Conservation (phyloP, 2,888 invertebrate species). For the Amitus sp. region DNA sequence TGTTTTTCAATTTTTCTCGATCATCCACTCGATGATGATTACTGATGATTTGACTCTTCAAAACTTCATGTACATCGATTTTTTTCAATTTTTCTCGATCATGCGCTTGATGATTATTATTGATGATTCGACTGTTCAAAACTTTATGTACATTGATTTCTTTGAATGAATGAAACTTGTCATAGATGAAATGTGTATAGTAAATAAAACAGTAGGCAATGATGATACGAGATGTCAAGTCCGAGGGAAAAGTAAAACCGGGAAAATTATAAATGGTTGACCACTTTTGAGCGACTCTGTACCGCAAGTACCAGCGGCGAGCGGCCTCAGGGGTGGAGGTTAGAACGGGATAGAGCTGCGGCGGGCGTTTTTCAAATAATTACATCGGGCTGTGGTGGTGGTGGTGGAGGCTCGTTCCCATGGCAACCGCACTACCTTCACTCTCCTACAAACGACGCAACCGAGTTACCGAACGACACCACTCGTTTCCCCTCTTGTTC, state of each 20-base stretch:
- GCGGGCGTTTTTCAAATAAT: constrained; percentile 67
- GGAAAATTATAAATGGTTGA: constrained; percentile 31
- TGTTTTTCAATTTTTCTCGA: too few species aligned
- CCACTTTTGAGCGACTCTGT: constrained; percentile 63
- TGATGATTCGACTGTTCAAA: too few species aligned
- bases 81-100: too few species aligned
- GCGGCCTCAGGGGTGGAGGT: constrained; percentile 56
- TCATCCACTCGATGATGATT: too few species aligned
- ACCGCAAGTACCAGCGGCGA: constrained; percentile 47
- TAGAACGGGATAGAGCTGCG: constrained; percentile 59
- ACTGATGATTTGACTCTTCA: too few species aligned
- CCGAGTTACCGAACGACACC: constrained; percentile 43
- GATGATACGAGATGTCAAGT: not conserved
- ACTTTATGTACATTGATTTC: too few species aligned
- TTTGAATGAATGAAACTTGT: too few species aligned
- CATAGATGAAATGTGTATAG: too few species aligned
- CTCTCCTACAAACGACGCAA: constrained; percentile 52
- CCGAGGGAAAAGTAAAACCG: constrained; percentile 2
- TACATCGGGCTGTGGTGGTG: constrained; percentile 63
- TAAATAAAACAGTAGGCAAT: too few species aligned
- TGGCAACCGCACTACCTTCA: constrained; percentile 64
- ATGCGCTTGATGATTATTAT: too few species aligned
- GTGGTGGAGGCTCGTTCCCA: constrained; percentile 61
- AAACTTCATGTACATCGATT: too few species aligned
- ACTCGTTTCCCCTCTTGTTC: constrained; percentile 28